Evolutionary conservation across 1,140 invertebrate genomes (phyloP).

Genomic region (Rhagoletis zephyria): DNA sequence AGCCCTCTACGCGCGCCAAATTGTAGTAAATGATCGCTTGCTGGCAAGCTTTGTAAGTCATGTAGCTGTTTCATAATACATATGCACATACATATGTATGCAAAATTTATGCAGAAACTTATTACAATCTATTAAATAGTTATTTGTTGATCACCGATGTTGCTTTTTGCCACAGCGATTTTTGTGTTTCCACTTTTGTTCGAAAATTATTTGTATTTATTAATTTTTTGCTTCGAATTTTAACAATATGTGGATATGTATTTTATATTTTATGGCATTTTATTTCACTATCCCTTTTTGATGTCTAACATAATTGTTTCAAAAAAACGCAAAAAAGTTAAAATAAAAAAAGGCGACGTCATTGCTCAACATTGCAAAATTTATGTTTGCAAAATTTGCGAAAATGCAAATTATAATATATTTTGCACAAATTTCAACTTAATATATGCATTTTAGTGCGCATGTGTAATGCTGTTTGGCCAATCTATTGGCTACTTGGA

Average conservation of each 20-base stretch:
- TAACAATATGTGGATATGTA: background rate
- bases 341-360: background rate
- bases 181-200: too few relatives aligned
- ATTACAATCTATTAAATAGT: conserved; percentile 2
- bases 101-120: conserved; percentile 26
- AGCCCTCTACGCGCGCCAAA: conserved; percentile 31
- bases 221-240: background rate
- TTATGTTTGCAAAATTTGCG: conserved; percentile 37
- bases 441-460: background rate
- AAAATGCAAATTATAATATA: conserved; percentile 42
- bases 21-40: conserved; percentile 15
- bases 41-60: background rate
- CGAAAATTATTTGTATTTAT: background rate
- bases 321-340: background rate
- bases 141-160: background rate
- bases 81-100: background rate
- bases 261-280: background rate
- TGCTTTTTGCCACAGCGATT: background rate
- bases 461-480: background rate
- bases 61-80: conserved; percentile 24
- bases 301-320: conserved; percentile 28
- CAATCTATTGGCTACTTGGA: conserved; percentile 12
- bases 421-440: conserved; percentile 27
- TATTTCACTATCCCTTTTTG: background rate
- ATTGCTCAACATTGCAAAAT: conserved; percentile 40